These are phyloP conservation scores for Dasyprocta punctata DNA, from an alignment of 2,113 vertebrate species.

Conservation along the genomic window DNA sequence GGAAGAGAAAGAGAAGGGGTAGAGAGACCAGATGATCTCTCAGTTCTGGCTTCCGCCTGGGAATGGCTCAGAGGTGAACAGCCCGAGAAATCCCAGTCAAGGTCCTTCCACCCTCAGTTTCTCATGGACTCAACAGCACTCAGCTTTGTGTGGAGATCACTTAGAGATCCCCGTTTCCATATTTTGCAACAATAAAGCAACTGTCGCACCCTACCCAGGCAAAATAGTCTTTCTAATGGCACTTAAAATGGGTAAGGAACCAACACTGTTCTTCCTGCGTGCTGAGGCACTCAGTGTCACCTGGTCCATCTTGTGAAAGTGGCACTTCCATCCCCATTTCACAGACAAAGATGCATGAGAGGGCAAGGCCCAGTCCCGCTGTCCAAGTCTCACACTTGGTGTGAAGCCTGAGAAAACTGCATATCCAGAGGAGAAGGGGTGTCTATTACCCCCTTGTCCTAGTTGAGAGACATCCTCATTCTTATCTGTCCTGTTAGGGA, in stretches of 20 bases:
- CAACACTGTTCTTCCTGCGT: background rate
- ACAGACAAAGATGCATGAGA: background rate
- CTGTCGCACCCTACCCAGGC: background rate
- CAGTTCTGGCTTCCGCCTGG: conserved; percentile 20
- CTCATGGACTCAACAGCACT: background rate
- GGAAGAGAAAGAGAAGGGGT: background rate
- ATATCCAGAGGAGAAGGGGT: background rate
- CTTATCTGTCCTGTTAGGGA: background rate
- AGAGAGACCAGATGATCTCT: background rate
- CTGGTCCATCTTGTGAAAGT: background rate
- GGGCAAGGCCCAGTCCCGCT: background rate
- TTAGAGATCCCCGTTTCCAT: background rate
- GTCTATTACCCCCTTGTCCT: background rate
- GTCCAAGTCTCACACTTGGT: background rate
- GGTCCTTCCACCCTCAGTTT: background rate
- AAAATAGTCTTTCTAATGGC: background rate
- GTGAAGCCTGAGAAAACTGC: background rate
- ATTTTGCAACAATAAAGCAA: background rate
- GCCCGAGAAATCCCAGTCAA: background rate
- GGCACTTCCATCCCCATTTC: background rate
- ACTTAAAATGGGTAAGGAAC: background rate
- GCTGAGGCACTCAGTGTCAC: too few species aligned
- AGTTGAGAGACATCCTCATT: background rate
- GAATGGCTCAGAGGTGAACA: background rate
- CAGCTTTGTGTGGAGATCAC: background rate